Evolutionary conservation across 2,113 vertebrate genomes (phyloP), one percentile per base, ranked within the genome.

Genomic region (Tetrao urogallus): DNA sequence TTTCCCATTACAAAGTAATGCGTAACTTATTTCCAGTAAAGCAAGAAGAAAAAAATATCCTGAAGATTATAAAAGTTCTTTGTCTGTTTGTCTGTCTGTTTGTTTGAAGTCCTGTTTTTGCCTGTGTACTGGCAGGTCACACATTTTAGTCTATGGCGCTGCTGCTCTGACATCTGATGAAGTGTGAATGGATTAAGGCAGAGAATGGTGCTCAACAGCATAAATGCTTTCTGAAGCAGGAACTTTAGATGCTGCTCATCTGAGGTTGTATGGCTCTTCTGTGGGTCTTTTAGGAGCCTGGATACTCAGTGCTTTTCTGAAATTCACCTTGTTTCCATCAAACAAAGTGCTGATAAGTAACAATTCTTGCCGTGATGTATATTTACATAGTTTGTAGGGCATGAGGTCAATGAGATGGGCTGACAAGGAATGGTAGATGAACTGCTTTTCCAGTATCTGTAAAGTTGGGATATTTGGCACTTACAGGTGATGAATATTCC

Each of bases 371-470:
- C 76, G 16, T 52, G 69, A 90, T 83, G 83, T 78, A 10, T 90
- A 56, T 92, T 90, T 88, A 88, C 34, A 25, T 10, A 66, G 38
- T 36, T 73, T 11, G 8, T 28, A 85, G 20, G 20, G 25, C 54
- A 75, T 84, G 78, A 86, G 22, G 8, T 50, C 45, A 86, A 38
- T 50, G n/a, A 89, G n/a, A 34, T 32, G 45, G 28, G 8, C 19
- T 86, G 45, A 80, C 28, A 63, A 83, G 82, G 43, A 67, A 52
- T 69, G 74, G 93, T 58, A 67, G 52, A 77, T 75, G 43, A 94
- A 94, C 42, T 61, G 19, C 30, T 86, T 96, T 94, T 91, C 82
- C 93, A 88, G n/a, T 86, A 81, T 92, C 56, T 92, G 79, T 91
- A 90, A 96, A 94, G 43, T 2, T 81, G 40, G 27, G 52, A 48